Base-by-base conservation (phyloP, 1,140 invertebrate genomes). In the Plectrocnemia conspersa region DNA sequence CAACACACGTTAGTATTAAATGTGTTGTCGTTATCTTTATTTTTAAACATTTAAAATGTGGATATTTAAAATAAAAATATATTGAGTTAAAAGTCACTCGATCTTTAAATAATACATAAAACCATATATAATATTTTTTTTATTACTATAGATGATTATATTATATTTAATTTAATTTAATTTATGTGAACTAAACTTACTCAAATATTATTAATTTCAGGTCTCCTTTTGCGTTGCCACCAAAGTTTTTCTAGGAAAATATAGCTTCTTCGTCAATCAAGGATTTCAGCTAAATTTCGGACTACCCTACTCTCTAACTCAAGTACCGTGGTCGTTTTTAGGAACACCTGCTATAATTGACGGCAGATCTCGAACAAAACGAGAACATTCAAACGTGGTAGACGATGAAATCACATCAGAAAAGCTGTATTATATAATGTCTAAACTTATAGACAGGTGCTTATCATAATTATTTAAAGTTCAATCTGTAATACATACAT, bases 231-330 rank as follows among this genome's bases (percentile, higher is more conserved):
- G 71, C 1, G 21, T 73, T 0, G 68, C 66, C 6, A 67, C 69
- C 15, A 72, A 71, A 3, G 66, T 66, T 1, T 61, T 67, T 2
- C 47, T 65, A 0, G 42, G 67, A 66, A 46, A 64, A 54, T 11
- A 62, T 69, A 38, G 68, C 66, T 27, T 59, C 4, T 52, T 32
- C 10, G 13, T 74, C 0, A 74, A 74, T 52, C 71, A 66, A 61
- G 72, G 68, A 0, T 64, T 74, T 33, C 73, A 76, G 63, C 64
- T 68, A 2, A 76, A 74, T 56, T 76, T 76, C 44, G 66, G 70
- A 24, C 63, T 74, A 5, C 73, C 73, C 0, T 72, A 69, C 67
- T 71, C 69, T 13, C 57, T 68, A 44, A 67, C 59, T 18, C 68
- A 76, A 47, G 68, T 74, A 45, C 72, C 73, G 2, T 13, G 65